Evolutionary conservation across 2,888 invertebrate genomes (phyloP).

Genomic region (Euproctis similis): DNA sequence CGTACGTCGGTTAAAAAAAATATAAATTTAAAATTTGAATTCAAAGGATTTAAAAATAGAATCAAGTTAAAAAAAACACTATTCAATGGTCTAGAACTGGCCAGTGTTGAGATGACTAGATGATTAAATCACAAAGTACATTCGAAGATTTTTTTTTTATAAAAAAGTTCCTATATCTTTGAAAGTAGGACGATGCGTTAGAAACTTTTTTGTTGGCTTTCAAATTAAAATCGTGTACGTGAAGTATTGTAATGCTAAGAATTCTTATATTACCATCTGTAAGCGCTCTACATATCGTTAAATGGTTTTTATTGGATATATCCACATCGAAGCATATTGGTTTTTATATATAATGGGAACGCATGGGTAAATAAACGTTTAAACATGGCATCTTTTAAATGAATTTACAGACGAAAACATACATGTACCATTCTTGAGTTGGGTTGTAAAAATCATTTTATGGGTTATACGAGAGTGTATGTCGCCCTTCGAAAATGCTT

Average conservation of each 20-base stretch:
- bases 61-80: too few relatives aligned
- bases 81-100: too few relatives aligned
- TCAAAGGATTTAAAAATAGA: too few relatives aligned
- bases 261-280: conserved; percentile 22
- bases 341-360: conserved; percentile 9
- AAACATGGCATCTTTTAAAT: conserved; percentile 17
- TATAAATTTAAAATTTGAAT: too few relatives aligned
- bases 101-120: too few relatives aligned
- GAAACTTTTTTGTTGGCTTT: conserved; percentile 23
- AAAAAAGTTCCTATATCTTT: conserved; percentile 22
- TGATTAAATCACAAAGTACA: conserved; percentile 34
- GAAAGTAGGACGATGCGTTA: conserved; percentile 23
- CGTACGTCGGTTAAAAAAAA: too few relatives aligned
- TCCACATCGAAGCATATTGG: conserved; percentile 10
- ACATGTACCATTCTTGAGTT: conserved; percentile 7
- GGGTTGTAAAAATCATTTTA: conserved; percentile 7
- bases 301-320: conserved; percentile 19
- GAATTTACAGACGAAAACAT: conserved; percentile 9
- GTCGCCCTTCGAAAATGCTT: background rate
- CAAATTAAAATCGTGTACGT: conserved; percentile 27
- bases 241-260: conserved; percentile 19
- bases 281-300: conserved; percentile 22
- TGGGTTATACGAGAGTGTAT: conserved; percentile 1
- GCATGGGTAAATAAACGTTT: conserved; percentile 18
- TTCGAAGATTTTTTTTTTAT: conserved; percentile 33